These are phyloP conservation scores for Caenorhabditis macrosperma DNA, from an alignment of 2,888 invertebrate species.

Conservation along the genomic window DNA sequence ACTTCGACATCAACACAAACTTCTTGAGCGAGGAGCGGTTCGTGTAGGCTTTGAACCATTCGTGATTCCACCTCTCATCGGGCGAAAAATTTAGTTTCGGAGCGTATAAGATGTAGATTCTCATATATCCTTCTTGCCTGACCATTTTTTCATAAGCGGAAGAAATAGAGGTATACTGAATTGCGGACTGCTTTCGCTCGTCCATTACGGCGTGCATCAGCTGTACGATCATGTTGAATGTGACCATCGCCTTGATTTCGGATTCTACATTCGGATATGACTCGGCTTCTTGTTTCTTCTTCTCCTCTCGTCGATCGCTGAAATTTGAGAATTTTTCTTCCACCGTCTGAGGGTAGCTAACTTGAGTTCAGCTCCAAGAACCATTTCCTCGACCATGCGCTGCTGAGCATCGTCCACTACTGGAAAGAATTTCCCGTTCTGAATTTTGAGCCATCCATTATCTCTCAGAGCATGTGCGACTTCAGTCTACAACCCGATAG, in stretches of 20 bases:
- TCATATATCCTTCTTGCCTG: background rate
- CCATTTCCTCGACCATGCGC: background rate
- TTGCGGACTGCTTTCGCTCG: background rate
- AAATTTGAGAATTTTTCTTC: background rate
- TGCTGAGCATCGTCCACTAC: background rate
- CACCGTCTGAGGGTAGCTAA: too few relatives aligned
- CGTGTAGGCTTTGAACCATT: slow-evolving; percentile 32
- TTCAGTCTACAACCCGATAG: too few relatives aligned
- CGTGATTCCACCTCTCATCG: slow-evolving; percentile 1
- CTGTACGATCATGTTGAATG: slow-evolving; percentile 32
- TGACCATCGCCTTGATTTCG: slow-evolving; percentile 16
- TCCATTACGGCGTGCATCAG: slow-evolving; percentile 1
- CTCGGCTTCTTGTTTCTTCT: slow-evolving; percentile 7
- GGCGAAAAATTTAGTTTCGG: background rate
- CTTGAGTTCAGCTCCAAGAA: slow-evolving; percentile 3
- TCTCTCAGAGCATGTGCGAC: too few relatives aligned
- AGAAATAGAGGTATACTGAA: background rate
- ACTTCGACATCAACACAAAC: slow-evolving; percentile 22
- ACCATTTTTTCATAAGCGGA: slow-evolving; percentile 14
- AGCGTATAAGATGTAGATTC: background rate
- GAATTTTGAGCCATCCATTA: too few relatives aligned
- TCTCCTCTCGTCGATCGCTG: background rate
- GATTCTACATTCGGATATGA: background rate
- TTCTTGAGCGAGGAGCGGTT: slow-evolving; percentile 30
- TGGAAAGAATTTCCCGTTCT: background rate